These are phyloP conservation scores for Oscheius sp. DNA, from an alignment of 2,888 invertebrate species.

Conservation along the genomic window DNA sequence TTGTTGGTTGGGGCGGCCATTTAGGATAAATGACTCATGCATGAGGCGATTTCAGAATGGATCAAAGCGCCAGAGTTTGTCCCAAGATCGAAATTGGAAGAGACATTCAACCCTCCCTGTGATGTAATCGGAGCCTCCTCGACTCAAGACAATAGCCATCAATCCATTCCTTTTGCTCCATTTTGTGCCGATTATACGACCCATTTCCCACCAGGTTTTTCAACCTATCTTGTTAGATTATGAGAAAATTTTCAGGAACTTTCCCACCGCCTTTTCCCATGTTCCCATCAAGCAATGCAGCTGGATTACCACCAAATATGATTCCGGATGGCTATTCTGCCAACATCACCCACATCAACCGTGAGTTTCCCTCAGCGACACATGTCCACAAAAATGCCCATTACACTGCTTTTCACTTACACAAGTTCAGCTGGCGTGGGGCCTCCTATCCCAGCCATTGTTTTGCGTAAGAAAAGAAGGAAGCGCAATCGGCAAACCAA, in stretches of 20 bases:
- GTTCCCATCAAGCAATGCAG: neutral
- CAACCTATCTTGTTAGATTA: neutral
- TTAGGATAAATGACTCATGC: too few species aligned
- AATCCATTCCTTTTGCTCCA: slow-evolving; percentile 16
- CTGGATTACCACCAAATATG: slow-evolving; percentile 29
- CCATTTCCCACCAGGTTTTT: neutral
- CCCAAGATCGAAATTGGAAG: slow-evolving; percentile 36
- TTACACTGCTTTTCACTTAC: slow-evolving; percentile 9
- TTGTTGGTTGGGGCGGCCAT: too few species aligned
- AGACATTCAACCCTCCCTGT: slow-evolving; percentile 25
- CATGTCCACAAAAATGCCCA: too few species aligned
- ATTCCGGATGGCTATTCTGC: slow-evolving; percentile 62
- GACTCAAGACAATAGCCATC: neutral
- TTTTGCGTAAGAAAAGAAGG: slow-evolving; percentile 60
- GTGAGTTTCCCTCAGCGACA: slow-evolving; percentile 45
- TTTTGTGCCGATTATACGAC: slow-evolving; percentile 16
- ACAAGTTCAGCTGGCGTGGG: slow-evolving; percentile 60
- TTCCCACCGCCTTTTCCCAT: slow-evolving; percentile 16
- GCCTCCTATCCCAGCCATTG: slow-evolving; percentile 63
- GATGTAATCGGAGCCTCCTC: slow-evolving; percentile 24
- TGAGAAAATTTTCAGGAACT: neutral
- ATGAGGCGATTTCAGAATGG: slow-evolving; percentile 63
- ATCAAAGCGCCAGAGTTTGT: slow-evolving; percentile 59
- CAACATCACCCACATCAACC: slow-evolving; percentile 58
- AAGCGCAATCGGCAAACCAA: slow-evolving; percentile 52